Evolutionary conservation across 1,140 invertebrate genomes (phyloP).

Genomic region (Nasonia vitripennis): DNA sequence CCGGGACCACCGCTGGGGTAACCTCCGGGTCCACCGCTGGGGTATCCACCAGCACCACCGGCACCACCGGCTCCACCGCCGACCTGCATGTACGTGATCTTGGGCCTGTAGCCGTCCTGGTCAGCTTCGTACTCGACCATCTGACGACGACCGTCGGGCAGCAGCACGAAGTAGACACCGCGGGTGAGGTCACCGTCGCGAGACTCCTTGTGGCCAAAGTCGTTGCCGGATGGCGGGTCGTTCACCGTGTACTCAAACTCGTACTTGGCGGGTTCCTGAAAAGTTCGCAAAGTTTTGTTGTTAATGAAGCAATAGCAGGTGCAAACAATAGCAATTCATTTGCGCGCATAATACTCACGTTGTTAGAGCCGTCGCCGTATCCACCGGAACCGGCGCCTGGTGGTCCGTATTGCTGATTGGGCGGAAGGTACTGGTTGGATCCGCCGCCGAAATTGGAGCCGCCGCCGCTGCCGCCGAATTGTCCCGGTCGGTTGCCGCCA

Average conservation of each 20-base stretch:
- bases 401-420: slow-evolving; percentile 59
- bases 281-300: too few species aligned
- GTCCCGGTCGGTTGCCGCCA: slow-evolving; percentile 60
- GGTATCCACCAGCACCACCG: slow-evolving; percentile 58
- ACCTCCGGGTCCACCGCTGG: slow-evolving; percentile 34
- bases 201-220: slow-evolving; percentile 71
- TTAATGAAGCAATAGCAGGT: too few species aligned
- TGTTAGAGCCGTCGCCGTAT: slow-evolving; percentile 55
- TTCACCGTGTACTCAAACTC: slow-evolving; percentile 73
- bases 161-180: slow-evolving; percentile 70
- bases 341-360: neutral
- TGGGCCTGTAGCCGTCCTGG: slow-evolving; percentile 78
- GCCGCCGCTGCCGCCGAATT: slow-evolving; percentile 43
- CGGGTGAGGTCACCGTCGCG: slow-evolving; percentile 68
- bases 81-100: slow-evolving; percentile 78
- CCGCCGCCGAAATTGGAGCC: slow-evolving; percentile 72
- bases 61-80: slow-evolving; percentile 76
- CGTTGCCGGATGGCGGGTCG: slow-evolving; percentile 65
- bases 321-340: too few species aligned
- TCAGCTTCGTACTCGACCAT: slow-evolving; percentile 87
- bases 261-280: slow-evolving; percentile 69
- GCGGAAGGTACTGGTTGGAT: slow-evolving; percentile 76
- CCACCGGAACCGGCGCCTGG: slow-evolving; percentile 20
- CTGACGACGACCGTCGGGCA: slow-evolving; percentile 84
- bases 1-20: slow-evolving; percentile 10